Evolutionary conservation across 2,797 vertebrate genomes (phyloP), one percentile per base, ranked within the genome.

Genomic region (Phataginus tricuspis): DNA sequence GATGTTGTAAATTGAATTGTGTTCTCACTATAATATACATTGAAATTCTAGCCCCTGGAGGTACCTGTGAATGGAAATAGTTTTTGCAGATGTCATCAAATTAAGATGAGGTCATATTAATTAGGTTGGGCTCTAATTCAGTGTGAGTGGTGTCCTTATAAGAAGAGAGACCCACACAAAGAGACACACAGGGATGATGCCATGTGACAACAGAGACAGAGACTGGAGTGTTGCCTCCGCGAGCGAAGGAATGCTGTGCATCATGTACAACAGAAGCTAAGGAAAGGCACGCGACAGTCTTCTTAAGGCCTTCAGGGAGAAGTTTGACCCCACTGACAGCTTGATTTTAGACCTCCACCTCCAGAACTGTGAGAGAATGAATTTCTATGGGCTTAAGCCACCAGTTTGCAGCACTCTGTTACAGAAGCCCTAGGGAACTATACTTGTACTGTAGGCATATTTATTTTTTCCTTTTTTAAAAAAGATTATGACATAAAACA

Each of bases 31-130:
- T 66, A 80, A 84, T 12, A 34, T 12, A 55, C 31, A 14, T 45
- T 34, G 16, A 87, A 91, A 31, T n/a, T 31, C 31, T 72, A 6
- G 23, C 10, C 21, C 5, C 12, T n/a, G 45, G 45, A 74, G 29
- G 27, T 61, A 16, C 45, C 59, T 88, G 16, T 49, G 10, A 69
- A 82, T 3, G 25, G 34, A 83, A 91, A 51, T 11, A 78, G 25
- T 79, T 42, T 96, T 85, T 51, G 19, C 27, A 85, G 77, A 66
- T 23, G 31, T 57, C 68, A 79, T 83, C 42, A 64, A 64, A 23
- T 55, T 74, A 68, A 29, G 5, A 71, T 45, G 49, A 68, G 15
- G 8, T 72, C 66, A 39, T 31, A 4, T 10, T 87, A 68, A 55
- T 61, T 21, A 78, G 18, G 5, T 29, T 64, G 61, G 45, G 8